A percentile compares a stretch with the other conserved stretches of the same genome.
These are phyloP conservation scores for Xenopus laevis DNA, from an alignment of 2,113 vertebrate genomes.

Conservation along the genomic window DNA sequence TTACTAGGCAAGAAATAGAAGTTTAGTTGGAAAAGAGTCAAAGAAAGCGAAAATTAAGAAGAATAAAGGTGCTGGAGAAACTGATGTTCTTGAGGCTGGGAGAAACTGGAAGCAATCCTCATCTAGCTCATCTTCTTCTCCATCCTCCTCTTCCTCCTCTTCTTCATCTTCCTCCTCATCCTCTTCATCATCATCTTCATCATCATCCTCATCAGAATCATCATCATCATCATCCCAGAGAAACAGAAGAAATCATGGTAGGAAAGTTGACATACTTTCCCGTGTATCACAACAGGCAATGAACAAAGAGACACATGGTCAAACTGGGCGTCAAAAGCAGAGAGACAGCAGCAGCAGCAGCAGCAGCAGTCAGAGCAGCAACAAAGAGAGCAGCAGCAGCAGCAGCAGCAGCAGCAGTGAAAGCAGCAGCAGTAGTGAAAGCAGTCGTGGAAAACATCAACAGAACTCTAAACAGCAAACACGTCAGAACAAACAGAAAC, in stretches of 20 bases:
- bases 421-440: rapidly evolving
- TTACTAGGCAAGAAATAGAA: constrained; percentile 18
- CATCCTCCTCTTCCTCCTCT: constrained; percentile 38
- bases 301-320: background rate
- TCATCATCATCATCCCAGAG: background rate
- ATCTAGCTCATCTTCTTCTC: constrained; percentile 44
- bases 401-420: background rate
- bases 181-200: constrained; percentile 27
- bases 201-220: background rate
- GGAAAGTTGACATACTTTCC: background rate
- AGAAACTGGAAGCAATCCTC: constrained; percentile 24
- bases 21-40: background rate
- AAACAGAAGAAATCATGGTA: background rate
- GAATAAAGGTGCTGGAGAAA: too few species aligned
- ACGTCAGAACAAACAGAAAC: background rate
- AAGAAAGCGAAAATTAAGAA: background rate
- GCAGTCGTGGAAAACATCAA: rapidly evolving
- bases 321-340: background rate
- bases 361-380: rapidly evolving
- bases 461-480: background rate
- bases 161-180: constrained; percentile 39
- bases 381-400: rapidly evolving
- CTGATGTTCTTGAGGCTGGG: background rate
- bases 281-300: background rate
- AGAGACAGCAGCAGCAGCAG: background rate